phyloP scores from a whole-genome alignment of 2,888 invertebrate genomes.

The Yponomeuta cagnagella region DNA sequence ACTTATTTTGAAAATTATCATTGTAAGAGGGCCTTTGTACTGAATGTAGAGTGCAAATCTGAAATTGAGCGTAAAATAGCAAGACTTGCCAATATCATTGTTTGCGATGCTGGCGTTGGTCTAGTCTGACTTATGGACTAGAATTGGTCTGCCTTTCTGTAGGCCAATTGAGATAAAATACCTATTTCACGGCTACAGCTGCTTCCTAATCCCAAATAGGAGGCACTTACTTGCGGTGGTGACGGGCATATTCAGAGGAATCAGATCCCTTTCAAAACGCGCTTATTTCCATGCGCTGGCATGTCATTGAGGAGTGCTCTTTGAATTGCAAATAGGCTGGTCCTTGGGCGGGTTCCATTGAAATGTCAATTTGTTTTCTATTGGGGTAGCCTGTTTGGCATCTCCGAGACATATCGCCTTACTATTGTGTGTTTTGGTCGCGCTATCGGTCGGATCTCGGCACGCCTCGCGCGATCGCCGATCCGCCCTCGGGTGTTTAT shows the following conservation, averaged over 20 bases:
- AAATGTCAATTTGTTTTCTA: slow-evolving; percentile 75
- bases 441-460: slow-evolving; percentile 12
- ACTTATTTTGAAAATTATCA: too few species aligned
- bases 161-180: too few species aligned
- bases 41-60: too few species aligned
- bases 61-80: too few species aligned
- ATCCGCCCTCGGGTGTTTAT: slow-evolving; percentile 9
- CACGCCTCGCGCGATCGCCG: slow-evolving; percentile 4
- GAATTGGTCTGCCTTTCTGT: too few species aligned
- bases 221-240: background rate
- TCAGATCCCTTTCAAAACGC: slow-evolving; percentile 63
- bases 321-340: slow-evolving; percentile 70
- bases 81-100: too few species aligned
- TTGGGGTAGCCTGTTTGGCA: slow-evolving; percentile 52
- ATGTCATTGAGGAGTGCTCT: slow-evolving; percentile 64
- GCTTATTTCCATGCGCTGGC: slow-evolving; percentile 65
- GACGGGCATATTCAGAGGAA: slow-evolving; percentile 45
- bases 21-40: too few species aligned
- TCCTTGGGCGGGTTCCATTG: slow-evolving; percentile 60
- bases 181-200: background rate
- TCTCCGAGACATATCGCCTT: slow-evolving; percentile 47
- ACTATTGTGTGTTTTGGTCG: slow-evolving; percentile 41
- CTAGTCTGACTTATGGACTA: too few species aligned
- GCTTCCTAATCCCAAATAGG: slow-evolving; percentile 3
- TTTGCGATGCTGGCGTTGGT: too few species aligned